phyloP scores from a whole-genome alignment of 2,888 invertebrate genomes.

The Seladonia tumulorum region DNA sequence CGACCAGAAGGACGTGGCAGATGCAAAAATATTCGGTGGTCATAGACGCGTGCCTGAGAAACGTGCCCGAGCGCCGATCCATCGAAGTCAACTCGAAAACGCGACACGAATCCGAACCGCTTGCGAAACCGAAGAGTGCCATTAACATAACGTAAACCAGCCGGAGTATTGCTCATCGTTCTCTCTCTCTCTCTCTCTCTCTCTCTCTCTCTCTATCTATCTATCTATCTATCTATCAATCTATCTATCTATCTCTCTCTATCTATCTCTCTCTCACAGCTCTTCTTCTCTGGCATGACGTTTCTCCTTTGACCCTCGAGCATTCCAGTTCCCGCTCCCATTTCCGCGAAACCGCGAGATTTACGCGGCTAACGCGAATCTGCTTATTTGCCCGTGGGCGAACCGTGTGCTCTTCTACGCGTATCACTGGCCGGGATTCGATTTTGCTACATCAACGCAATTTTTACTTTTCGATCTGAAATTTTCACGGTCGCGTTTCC shows the following conservation, averaged over 20 bases:
- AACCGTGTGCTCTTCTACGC: conserved; percentile 34
- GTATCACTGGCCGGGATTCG: conserved; percentile 35
- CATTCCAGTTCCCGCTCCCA: conserved; percentile 1
- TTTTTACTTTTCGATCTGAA: neutral
- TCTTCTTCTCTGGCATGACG: conserved; percentile 21
- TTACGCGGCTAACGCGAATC: conserved; percentile 37
- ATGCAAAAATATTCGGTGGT: conserved; percentile 25
- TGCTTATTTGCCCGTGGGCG: conserved; percentile 59
- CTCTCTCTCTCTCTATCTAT: neutral
- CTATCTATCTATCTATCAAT: too few relatives aligned
- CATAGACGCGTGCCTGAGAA: conserved; percentile 19
- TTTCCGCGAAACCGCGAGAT: conserved; percentile 54
- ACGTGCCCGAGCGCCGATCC: conserved; percentile 26
- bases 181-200: neutral
- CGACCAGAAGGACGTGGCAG: conserved; percentile 6
- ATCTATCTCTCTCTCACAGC: neutral
- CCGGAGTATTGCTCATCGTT: neutral
- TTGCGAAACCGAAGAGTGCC: conserved; percentile 39
- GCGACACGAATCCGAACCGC: conserved; percentile 28
- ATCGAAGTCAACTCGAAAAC: conserved; percentile 40
- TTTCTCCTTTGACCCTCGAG: conserved; percentile 28
- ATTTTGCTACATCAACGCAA: conserved; percentile 4
- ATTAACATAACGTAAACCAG: conserved; percentile 29
- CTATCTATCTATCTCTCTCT: too few relatives aligned
- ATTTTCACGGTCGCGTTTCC: conserved; percentile 7